A percentile compares a stretch with the other conserved stretches of the same genome.
These are phyloP conservation scores for Hippopotamus amphibius DNA, from an alignment of 2,113 vertebrate species.

Conservation along the genomic window DNA sequence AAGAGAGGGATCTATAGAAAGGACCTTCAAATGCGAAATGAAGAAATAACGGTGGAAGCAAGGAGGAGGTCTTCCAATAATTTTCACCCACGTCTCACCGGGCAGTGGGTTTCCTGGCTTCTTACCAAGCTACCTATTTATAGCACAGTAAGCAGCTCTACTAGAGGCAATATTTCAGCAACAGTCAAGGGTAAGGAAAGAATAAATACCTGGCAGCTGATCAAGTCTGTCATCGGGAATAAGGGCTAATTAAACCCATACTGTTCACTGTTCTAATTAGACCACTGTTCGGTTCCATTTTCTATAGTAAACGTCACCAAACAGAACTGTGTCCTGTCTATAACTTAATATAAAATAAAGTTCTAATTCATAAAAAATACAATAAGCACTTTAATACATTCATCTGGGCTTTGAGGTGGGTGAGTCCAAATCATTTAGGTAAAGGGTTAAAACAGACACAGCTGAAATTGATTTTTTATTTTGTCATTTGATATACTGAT, in stretches of 20 bases:
- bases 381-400: conserved; percentile 64
- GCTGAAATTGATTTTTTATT: conserved; percentile 73
- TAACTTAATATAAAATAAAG: conserved; percentile 39
- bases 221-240: conserved; percentile 83
- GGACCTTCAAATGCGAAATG: conserved; percentile 41
- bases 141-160: conserved; percentile 72
- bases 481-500: conserved; percentile 53
- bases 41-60: conserved; percentile 33
- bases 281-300: conserved; percentile 51
- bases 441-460: conserved; percentile 73
- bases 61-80: conserved; percentile 15
- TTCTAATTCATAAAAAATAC: conserved; percentile 68
- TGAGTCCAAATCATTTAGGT: conserved; percentile 52
- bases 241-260: conserved; percentile 83
- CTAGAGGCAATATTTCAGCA: conserved; percentile 78
- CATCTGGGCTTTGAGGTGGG: conserved; percentile 38
- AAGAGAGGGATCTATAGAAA: conserved; percentile 21
- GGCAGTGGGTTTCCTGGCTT: conserved; percentile 19
- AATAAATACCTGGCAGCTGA: conserved; percentile 82
- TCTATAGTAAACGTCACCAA: conserved; percentile 47
- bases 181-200: conserved; percentile 81
- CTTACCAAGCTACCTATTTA: conserved; percentile 49
- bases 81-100: neutral
- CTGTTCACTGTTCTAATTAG: conserved; percentile 79
- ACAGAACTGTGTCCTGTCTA: neutral